Base-by-base conservation (phyloP, 1,140 invertebrate genomes). In the Nixonia krombeini region DNA sequence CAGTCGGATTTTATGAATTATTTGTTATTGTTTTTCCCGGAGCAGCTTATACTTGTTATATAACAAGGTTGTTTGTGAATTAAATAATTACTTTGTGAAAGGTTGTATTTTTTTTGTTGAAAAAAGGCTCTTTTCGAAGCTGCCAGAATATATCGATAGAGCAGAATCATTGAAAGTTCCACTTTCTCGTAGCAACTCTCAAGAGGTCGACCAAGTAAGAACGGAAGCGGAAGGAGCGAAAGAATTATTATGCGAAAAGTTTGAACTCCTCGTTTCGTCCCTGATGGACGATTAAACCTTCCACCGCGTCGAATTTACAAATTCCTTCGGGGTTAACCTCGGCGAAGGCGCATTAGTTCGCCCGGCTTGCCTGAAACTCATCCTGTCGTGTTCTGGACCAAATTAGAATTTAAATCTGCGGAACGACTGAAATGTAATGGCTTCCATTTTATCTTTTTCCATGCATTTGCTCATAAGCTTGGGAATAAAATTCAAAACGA, bases 231-330 rank as follows among this genome's bases (percentile, higher is more conserved):
- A 17, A 45, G 13, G 8, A 26, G 59, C 37, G 52, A 70, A 75
- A 77, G 67, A 78, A 79, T 80, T 78, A 79, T 78, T 78, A 79
- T 75, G 74, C 74, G 73, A 78, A 80, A 80, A 80, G 75, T 79
- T 80, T 50, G 56, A 45, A 44, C 41, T 53, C 52, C 73, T 67
- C 75, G 70, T 73, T 75, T 78, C 73, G 70, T 76, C 72, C 64
- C 73, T 69, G 78, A 79, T 79, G 74, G 74, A 74, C 77, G 78
- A 79, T 80, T 79, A 76, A 80, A 80, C 79, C 70, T 80, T 80
- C 69, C 58, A 55, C 33, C 71, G 29, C 45, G 69, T 76, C 74
- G 78, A 80, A 79, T 80, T 78, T 78, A 80, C 74, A 78, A 80
- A 80, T 80, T 80, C 72, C 73, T 78, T 44, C 52, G 70, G 66